Conservation (phyloP, 1,140 invertebrate genomes). For the Drosophila carrolli region DNA sequence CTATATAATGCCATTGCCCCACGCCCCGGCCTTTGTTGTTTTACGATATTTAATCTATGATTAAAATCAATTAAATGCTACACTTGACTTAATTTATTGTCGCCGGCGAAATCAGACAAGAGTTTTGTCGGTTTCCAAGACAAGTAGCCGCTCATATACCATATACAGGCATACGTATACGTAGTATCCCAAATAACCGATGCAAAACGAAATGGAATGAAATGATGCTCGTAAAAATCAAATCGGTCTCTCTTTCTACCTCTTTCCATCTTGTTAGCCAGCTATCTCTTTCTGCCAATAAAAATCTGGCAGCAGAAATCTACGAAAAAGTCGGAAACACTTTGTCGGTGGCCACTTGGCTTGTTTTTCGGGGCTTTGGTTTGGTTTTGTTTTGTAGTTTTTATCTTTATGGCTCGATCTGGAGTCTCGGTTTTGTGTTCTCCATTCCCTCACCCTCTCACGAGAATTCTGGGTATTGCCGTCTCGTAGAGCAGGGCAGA, state of each 20-base stretch:
- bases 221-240: constrained; percentile 75
- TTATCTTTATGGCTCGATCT: constrained; percentile 55
- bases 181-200: constrained; percentile 13
- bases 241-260: constrained; percentile 43
- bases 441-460: neutral
- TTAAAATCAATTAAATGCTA: constrained; percentile 83
- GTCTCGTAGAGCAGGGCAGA: constrained; percentile 14
- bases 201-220: constrained; percentile 46
- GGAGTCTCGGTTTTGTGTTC: constrained; percentile 34
- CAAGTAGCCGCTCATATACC: constrained; percentile 58
- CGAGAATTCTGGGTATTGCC: constrained; percentile 1
- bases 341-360: constrained; percentile 64
- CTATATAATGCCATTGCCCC: constrained; percentile 6
- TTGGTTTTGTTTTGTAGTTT: constrained; percentile 38
- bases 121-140: constrained; percentile 28
- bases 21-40: constrained; percentile 44
- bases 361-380: constrained; percentile 23
- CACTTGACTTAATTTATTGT: constrained; percentile 82
- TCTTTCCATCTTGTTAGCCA: neutral
- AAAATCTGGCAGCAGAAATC: constrained; percentile 67
- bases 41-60: constrained; percentile 83
- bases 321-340: constrained; percentile 49
- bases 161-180: neutral
- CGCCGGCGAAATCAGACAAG: constrained; percentile 37
- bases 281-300: constrained; percentile 54